Conservation (phyloP, 2,797 vertebrate species). For the Acropternis orthonyx region DNA sequence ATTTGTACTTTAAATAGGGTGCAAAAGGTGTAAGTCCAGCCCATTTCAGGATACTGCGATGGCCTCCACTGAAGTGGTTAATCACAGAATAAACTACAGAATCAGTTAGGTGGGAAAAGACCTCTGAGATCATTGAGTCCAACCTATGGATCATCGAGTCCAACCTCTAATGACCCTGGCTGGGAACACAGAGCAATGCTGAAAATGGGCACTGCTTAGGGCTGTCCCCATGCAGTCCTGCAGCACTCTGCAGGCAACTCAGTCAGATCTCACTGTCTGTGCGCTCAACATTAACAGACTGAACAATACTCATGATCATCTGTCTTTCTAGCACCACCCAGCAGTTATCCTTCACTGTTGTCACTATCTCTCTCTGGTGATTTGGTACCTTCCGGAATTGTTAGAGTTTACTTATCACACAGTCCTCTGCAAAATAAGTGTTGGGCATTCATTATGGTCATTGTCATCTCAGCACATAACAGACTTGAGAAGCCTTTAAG, state of each 20-base stretch:
- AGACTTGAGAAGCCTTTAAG: neutral
- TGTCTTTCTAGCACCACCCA: neutral
- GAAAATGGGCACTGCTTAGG: neutral
- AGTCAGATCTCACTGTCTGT: neutral
- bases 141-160: too few relatives aligned
- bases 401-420: neutral
- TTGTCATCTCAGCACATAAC: neutral
- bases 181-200: neutral
- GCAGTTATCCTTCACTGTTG: neutral
- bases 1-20: neutral
- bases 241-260: neutral
- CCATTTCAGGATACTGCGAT: neutral
- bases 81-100: too few relatives aligned
- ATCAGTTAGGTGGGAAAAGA: too few relatives aligned
- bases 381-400: neutral
- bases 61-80: neutral
- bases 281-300: fast-evolving
- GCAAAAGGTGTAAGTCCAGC: neutral
- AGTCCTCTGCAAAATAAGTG: neutral
- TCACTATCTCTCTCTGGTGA: fast-evolving
- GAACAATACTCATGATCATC: fast-evolving
- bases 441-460: neutral
- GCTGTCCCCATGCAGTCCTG: neutral
- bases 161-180: neutral
- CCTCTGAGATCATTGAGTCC: too few relatives aligned